These are phyloP conservation scores for Drosophila conformis DNA, from an alignment of 2,888 invertebrate species.

Conservation along the genomic window DNA sequence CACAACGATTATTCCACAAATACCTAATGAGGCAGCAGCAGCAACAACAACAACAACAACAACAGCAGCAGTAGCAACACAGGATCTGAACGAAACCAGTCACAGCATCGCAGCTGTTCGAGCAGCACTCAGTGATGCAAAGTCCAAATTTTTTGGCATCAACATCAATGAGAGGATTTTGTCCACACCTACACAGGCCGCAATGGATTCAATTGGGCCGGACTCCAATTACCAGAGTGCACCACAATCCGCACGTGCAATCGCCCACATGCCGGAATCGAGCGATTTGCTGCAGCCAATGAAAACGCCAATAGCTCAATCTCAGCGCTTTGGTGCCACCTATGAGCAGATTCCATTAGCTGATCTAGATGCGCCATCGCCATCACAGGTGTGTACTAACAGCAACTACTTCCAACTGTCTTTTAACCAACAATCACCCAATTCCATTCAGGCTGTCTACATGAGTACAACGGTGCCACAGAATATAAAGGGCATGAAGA, in stretches of 20 bases:
- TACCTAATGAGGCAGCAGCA: conserved; percentile 19
- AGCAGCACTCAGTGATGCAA: conserved; percentile 84
- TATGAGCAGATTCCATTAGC: conserved; percentile 80
- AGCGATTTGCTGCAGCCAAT: conserved; percentile 64
- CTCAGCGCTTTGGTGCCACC: conserved; percentile 54
- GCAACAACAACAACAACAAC: conserved; percentile 27
- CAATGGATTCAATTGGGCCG: conserved; percentile 24
- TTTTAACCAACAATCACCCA: background rate
- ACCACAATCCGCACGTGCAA: conserved; percentile 42
- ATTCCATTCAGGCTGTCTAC: conserved; percentile 81
- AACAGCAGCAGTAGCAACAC: conserved; percentile 30
- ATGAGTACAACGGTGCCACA: conserved; percentile 89
- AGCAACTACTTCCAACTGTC: background rate
- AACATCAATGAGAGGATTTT: conserved; percentile 64
- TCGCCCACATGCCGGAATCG: conserved; percentile 20
- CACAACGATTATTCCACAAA: conserved; percentile 4
- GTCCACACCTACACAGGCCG: background rate
- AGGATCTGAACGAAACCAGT: conserved; percentile 69
- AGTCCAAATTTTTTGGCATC: conserved; percentile 84
- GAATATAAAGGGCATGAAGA: conserved; percentile 88
- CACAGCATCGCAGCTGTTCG: conserved; percentile 83
- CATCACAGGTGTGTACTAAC: conserved; percentile 76
- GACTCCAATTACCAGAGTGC: conserved; percentile 82
- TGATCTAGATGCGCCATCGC: conserved; percentile 77
- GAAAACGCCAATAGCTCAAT: conserved; percentile 39